phyloP scores from a whole-genome alignment of 30 jellyfish, hydroid and myxozoan species.

The Turritopsis dohrnii region DNA sequence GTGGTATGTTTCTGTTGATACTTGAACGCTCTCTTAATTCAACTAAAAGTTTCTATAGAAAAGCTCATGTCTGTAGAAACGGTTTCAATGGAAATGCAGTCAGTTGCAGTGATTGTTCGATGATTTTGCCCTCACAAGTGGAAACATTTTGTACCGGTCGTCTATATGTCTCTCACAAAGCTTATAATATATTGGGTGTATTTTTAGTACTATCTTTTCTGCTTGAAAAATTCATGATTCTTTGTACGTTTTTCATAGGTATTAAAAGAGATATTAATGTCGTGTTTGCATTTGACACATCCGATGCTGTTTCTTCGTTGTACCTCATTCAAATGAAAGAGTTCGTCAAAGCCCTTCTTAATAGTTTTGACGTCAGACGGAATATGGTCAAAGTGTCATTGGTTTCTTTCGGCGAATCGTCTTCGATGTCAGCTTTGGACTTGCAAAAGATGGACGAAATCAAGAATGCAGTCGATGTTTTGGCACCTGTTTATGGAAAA shows the following conservation, averaged over 20 bases:
- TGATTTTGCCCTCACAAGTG: too few relatives aligned
- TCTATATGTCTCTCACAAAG: too few relatives aligned
- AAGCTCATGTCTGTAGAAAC: too few relatives aligned
- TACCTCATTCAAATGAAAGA: conserved; percentile 13
- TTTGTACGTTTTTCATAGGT: conserved; percentile 1
- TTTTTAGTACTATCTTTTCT: background rate
- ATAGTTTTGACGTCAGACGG: background rate
- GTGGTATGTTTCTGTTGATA: conserved; percentile 17
- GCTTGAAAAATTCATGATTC: background rate
- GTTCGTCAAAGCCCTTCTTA: background rate
- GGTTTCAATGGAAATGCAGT: too few relatives aligned
- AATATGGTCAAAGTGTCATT: conserved; percentile 8
- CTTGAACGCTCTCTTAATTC: too few relatives aligned
- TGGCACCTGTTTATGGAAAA: conserved; percentile 23
- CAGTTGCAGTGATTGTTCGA: too few relatives aligned
- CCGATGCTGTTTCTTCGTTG: background rate
- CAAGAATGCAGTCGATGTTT: background rate
- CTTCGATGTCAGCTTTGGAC: background rate
- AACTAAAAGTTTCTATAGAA: too few relatives aligned
- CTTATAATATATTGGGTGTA: too few relatives aligned
- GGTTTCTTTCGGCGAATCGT: conserved; percentile 11
- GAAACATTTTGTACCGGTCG: too few relatives aligned
- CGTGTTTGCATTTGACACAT: conserved; percentile 45
- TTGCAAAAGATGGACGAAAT: background rate
- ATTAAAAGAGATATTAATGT: conserved; percentile 21